Evolutionary conservation across 2,888 invertebrate species (phyloP).

Genomic region (Polyploca ridens): DNA sequence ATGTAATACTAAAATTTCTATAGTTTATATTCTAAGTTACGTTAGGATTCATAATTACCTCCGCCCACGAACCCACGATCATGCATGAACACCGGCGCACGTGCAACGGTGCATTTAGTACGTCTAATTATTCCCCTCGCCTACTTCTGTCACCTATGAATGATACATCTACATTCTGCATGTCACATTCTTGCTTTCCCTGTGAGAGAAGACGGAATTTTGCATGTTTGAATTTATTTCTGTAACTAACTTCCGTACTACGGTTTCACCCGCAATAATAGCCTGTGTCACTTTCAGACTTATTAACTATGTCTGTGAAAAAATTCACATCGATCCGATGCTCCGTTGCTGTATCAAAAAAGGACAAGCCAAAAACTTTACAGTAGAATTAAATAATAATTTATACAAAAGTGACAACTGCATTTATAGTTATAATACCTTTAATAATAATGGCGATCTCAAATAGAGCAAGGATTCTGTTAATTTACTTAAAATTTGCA

Average conservation of each 20-base stretch:
- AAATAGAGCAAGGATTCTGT: background rate
- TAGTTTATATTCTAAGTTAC: background rate
- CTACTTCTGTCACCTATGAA: background rate
- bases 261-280: no score
- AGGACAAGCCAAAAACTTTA: no score
- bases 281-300: no score
- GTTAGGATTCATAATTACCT: background rate
- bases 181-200: slow-evolving; percentile 4
- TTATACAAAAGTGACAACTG: background rate
- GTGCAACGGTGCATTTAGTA: background rate
- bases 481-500: background rate
- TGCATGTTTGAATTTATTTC: background rate
- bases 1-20: no score
- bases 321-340: no score
- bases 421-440: background rate
- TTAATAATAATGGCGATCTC: background rate
- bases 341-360: no score
- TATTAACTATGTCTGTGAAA: no score
- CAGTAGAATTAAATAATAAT: background rate
- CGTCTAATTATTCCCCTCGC: background rate
- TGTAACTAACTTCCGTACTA: no score
- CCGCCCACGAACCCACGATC: background rate
- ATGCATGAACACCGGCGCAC: background rate
- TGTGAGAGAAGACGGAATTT: background rate
- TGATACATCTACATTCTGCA: background rate